Percentiles rank a stretch among this genome's conserved stretches.
Conservation (phyloP, 2,888 invertebrate genomes). For the Magallana nippona region DNA sequence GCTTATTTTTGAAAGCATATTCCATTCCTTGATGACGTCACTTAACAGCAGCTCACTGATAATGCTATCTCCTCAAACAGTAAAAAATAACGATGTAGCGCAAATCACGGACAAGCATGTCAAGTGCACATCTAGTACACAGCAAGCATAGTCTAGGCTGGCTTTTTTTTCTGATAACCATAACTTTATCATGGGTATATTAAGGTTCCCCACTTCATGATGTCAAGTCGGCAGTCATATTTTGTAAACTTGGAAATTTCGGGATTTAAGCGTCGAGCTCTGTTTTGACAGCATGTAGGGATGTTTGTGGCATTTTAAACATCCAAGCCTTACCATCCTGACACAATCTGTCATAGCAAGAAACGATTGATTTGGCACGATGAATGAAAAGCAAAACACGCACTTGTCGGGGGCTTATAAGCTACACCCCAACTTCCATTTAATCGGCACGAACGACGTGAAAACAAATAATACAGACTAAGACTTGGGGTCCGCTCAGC, state of each 20-base stretch:
- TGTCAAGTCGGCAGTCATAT: slow-evolving; percentile 42
- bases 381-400: slow-evolving; percentile 54
- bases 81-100: neutral
- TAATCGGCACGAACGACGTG: slow-evolving; percentile 53
- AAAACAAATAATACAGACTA: slow-evolving; percentile 49
- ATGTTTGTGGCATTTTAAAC: slow-evolving; percentile 49
- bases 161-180: slow-evolving; percentile 38
- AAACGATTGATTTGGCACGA: slow-evolving; percentile 52
- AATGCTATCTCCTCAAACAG: neutral
- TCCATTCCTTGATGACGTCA: slow-evolving; percentile 16
- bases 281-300: slow-evolving; percentile 50
- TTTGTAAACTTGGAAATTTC: slow-evolving; percentile 51
- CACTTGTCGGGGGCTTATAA: slow-evolving; percentile 44
- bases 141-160: slow-evolving; percentile 1
- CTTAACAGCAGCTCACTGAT: slow-evolving; percentile 6
- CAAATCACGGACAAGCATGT: slow-evolving; percentile 13
- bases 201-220: slow-evolving; percentile 27
- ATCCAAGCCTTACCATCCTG: slow-evolving; percentile 45
- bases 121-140: neutral
- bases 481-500: slow-evolving; percentile 22
- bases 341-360: slow-evolving; percentile 49
- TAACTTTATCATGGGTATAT: slow-evolving; percentile 38
- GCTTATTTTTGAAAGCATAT: neutral
- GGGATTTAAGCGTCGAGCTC: slow-evolving; percentile 50
- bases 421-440: slow-evolving; percentile 42